These are phyloP conservation scores for Pelusios castaneus DNA, from an alignment of 2,113 vertebrate genomes.

Conservation along the genomic window DNA sequence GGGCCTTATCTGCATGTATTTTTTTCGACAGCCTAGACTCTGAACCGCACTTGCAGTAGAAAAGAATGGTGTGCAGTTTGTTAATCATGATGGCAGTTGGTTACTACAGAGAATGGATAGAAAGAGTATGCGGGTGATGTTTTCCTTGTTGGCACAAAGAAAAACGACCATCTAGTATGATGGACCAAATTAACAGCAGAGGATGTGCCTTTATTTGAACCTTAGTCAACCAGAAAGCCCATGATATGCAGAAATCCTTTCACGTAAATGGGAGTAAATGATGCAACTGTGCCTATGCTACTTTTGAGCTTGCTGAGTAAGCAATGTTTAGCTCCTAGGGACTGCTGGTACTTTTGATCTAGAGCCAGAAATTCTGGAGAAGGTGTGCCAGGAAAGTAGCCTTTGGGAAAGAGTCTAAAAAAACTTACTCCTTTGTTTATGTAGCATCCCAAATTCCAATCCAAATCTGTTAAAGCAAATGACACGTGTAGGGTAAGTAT, in stretches of 20 bases:
- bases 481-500: not conserved
- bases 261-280: not conserved
- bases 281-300: not conserved
- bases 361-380: not conserved
- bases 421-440: fast-evolving
- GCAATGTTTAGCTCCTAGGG: not conserved
- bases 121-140: fast-evolving
- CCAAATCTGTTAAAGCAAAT: fast-evolving
- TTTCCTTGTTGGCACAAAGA: not conserved
- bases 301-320: not conserved
- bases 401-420: not conserved
- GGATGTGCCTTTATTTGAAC: not conserved
- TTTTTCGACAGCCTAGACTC: not conserved
- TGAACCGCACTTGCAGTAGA: not conserved
- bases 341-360: not conserved
- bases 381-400: not conserved
- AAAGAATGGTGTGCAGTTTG: not conserved
- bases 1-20: not conserved
- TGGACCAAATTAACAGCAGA: fast-evolving
- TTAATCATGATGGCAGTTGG: not conserved
- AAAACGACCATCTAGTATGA: not conserved
- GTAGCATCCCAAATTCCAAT: not conserved
- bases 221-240: not conserved
- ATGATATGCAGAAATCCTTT: not conserved
- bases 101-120: fast-evolving